Evolutionary conservation across 2,888 invertebrate genomes (phyloP), one percentile per base, ranked within the genome.

Genomic region (Phyllotreta cruciferae): DNA sequence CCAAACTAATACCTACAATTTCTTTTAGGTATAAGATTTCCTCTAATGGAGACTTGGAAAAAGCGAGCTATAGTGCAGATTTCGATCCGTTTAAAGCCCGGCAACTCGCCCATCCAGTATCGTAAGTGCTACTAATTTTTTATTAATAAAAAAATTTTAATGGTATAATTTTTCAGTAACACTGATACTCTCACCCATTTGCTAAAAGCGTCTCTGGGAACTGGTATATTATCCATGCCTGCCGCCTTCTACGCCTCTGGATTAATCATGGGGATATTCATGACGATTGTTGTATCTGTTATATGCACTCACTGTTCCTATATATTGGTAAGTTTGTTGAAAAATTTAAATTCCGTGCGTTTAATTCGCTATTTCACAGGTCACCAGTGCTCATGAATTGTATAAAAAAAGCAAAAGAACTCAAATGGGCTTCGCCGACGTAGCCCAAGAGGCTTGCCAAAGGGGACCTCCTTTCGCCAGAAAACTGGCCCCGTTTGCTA

Each of bases 271-370:
- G 97, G 98, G 54, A 86, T 95, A 67, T 84, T 93, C 73, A 90
- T 93, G 61, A 91, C 97, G 0, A 84, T 96, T 49, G 80, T 94
- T 11, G 93, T 97, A 13, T 94, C 96, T 37, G 81, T 93, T 52
- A 86, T 98, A 61, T 96, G 96, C 86, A 93, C 96, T 36, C 96
- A 98, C 83, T 98, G 97, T 83, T 90, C 96, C 76, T 95, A 97
- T 79, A 87, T 96, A 73, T 85, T 98, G 78, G 91, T 94, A 79
- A 86, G 87, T 62, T 50, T 24, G 24, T 1, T 24, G 4, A 24
- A 24, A 24, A 24, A 24, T 24, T 24, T 3, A 24, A 24, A 24
- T 24, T 24, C 4, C 4, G 36, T 10, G 10, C 41, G 11, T 36
- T n/a, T 1, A 44, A 13, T 44, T 44, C 3, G 10, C 9, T n/a